A percentile compares a stretch with the other conserved stretches of the same genome.
These are phyloP conservation scores for Benthosema pterotum DNA, from an alignment of 2,797 vertebrate species.

Conservation along the genomic window DNA sequence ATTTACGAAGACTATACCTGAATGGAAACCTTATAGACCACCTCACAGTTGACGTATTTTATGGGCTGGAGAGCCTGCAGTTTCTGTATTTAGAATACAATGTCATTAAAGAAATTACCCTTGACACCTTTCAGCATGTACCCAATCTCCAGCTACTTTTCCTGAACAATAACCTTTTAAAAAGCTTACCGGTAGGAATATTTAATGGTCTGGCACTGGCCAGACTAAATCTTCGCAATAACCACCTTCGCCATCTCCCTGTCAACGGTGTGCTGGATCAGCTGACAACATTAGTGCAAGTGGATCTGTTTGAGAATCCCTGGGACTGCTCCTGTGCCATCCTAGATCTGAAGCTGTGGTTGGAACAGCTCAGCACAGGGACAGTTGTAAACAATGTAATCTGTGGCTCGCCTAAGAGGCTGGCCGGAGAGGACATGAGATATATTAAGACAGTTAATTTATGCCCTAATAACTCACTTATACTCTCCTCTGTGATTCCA, in stretches of 20 bases:
- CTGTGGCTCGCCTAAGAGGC: conserved; percentile 91
- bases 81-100: conserved; percentile 98
- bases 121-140: conserved; percentile 87
- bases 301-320: conserved; percentile 97
- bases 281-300: conserved; percentile 90
- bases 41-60: conserved; percentile 88
- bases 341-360: conserved; percentile 92
- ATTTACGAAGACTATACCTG: conserved; percentile 92
- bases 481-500: conserved; percentile 84
- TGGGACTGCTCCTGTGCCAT: conserved; percentile 96
- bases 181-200: conserved; percentile 86
- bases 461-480: conserved; percentile 91
- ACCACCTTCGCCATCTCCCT: conserved; percentile 90
- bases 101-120: conserved; percentile 88
- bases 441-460: conserved; percentile 86
- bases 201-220: conserved; percentile 90
- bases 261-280: conserved; percentile 91
- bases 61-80: conserved; percentile 91
- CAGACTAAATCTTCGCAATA: conserved; percentile 91
- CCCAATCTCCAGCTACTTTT: conserved; percentile 96
- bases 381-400: conserved; percentile 94
- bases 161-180: conserved; percentile 94
- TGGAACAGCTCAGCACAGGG: conserved; percentile 92
- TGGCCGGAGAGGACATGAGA: conserved; percentile 91
- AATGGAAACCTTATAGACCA: conserved; percentile 95